Evolutionary conservation across 2,797 vertebrate genomes (phyloP), one percentile per base, ranked within the genome.

Genomic region (Ctenopoma multispine): DNA sequence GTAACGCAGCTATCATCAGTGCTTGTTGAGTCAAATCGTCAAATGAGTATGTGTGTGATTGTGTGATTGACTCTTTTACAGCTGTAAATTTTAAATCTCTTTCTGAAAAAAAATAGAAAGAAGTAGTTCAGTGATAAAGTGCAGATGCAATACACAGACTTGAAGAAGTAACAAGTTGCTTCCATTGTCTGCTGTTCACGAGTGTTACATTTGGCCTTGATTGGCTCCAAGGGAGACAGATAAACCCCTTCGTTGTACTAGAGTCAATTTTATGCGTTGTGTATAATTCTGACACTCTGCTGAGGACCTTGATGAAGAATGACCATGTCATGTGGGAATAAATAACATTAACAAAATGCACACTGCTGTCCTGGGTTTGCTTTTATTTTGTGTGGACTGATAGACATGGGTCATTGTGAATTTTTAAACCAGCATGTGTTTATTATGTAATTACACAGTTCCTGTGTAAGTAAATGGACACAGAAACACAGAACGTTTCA

Each of bases 221-320:
- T 24, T 54, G 23, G 7, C 50, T 75, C 41, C 13, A 12, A 66
- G 34, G 5, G 10, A 48, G 15, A 68, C 47, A 74, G 69, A 77
- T 55, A 64, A 72, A 49, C 43, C 21, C 11, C 17, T 69, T 75
- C 70, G 63, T 57, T 60, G 46, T 61, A 11, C 27, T 47, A 58
- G 34, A 68, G 65, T 38, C 7, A 5, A 54, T 81, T 72, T 63
- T 73, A 20, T 48, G 29, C 38, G 49, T 41, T 41, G 4, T 41
- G 15, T 8, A 34, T 9, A 8, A 34, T 34, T 34, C 31, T 76
- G 41, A 61, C 49, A 53, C 48, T 41, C 1, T 63, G 24, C 50
- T 47, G 43, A 57, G 27, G 24, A 47, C n/a, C 11, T 44, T 71
- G 13, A 34, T 72, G 65, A 64, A 76, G 64, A 36, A 31, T 47